These are phyloP conservation scores for Chrysolina oricalcia DNA, from an alignment of 2,888 invertebrate genomes.

Conservation along the genomic window DNA sequence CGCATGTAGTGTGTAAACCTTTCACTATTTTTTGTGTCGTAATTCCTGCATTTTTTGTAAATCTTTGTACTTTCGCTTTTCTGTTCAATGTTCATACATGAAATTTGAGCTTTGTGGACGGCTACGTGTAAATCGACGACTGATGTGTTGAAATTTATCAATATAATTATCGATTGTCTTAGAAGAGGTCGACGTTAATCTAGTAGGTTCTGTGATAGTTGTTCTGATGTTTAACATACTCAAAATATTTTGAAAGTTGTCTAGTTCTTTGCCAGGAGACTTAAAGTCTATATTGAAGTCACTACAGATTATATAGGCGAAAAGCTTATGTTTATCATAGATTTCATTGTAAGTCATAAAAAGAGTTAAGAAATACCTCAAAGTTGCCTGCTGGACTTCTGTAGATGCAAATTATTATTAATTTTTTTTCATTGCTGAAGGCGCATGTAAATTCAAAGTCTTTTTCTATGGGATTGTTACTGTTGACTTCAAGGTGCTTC, in stretches of 20 bases:
- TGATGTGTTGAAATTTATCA: conserved; percentile 9
- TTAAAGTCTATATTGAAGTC: neutral
- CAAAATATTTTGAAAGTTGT: neutral
- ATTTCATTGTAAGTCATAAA: neutral
- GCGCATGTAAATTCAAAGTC: no score
- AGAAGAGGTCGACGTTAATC: neutral
- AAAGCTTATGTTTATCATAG: neutral
- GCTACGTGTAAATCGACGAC: neutral
- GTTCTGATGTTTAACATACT: neutral
- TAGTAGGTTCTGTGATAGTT: no score
- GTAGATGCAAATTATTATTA: no score
- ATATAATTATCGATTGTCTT: conserved; percentile 12
- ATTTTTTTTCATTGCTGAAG: no score
- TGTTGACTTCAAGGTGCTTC: no score
- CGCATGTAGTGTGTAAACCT: neutral
- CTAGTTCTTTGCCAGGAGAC: neutral
- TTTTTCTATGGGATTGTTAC: no score
- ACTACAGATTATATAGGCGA: neutral
- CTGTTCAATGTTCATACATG: neutral
- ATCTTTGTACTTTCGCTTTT: conserved; percentile 9
- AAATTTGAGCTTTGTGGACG: conserved; percentile 6
- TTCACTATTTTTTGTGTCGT: neutral
- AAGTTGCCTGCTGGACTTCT: no score
- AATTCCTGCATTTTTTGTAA: neutral
- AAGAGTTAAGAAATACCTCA: neutral